Evolutionary conservation across 2,113 vertebrate species (phyloP).

Genomic region (Nerophis ophidion): DNA sequence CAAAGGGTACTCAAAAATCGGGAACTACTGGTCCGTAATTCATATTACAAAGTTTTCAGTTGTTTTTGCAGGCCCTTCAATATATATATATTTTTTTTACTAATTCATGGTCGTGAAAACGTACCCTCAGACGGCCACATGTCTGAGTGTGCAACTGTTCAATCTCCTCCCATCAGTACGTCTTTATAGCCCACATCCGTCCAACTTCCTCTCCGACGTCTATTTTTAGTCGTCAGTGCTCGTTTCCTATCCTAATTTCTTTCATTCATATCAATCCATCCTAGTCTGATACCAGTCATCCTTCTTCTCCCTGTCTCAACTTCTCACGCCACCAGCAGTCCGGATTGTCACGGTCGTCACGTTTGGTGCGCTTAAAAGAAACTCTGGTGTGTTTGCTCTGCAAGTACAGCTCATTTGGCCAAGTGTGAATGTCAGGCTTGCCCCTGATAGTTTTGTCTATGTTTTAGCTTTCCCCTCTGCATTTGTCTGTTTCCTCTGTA

Average conservation of each 20-base stretch:
- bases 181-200: slow-evolving; percentile 12
- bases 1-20: too few relatives aligned
- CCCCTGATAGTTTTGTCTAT: too few relatives aligned
- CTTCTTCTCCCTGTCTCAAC: slow-evolving; percentile 1
- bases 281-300: not conserved
- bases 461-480: too few relatives aligned
- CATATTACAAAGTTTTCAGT: too few relatives aligned
- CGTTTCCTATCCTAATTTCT: slow-evolving; percentile 5
- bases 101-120: not conserved
- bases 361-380: too few relatives aligned
- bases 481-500: too few relatives aligned
- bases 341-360: too few relatives aligned
- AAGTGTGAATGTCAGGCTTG: too few relatives aligned
- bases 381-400: too few relatives aligned
- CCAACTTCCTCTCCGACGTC: not conserved
- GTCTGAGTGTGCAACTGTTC: slow-evolving; percentile 9
- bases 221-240: not conserved
- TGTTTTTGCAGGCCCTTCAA: not conserved
- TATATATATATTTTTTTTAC: not conserved
- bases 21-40: too few relatives aligned
- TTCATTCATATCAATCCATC: not conserved
- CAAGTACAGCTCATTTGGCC: too few relatives aligned
- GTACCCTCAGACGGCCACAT: not conserved
- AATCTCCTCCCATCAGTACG: slow-evolving; percentile 18
- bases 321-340: too few relatives aligned